A percentile compares a stretch with the other conserved stretches of the same genome.
phyloP scores from a whole-genome alignment of 2,113 vertebrate genomes.

The Myanophis thanlyinensis region DNA sequence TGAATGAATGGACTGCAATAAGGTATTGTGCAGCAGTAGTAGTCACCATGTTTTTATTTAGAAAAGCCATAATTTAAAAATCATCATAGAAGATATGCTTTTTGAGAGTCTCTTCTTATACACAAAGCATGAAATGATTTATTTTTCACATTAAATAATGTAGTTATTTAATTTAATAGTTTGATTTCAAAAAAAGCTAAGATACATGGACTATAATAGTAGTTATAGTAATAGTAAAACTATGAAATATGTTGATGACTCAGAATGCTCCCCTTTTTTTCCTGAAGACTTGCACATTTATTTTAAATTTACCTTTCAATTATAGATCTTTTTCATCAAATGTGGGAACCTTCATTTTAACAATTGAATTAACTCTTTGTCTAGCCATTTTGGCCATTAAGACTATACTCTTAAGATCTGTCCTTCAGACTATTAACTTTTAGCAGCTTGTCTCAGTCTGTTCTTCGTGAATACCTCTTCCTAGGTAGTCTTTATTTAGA shows the following conservation, averaged over 20 bases:
- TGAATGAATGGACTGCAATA: background rate
- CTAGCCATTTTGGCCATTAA: too few species aligned
- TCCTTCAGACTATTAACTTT: too few species aligned
- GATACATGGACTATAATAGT: background rate
- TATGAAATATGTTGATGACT: background rate
- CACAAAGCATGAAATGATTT: conserved; percentile 1
- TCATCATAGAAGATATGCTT: background rate
- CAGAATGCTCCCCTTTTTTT: background rate
- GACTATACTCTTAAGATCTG: too few species aligned
- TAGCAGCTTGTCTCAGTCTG: too few species aligned
- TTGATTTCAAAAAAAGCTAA: conserved; percentile 14
- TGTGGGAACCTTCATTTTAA: too few species aligned
- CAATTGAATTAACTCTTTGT: too few species aligned
- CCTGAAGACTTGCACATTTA: background rate
- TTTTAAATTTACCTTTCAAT: background rate
- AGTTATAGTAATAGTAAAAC: background rate
- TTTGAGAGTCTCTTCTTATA: conserved; percentile 26
- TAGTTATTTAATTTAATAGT: conserved; percentile 19
- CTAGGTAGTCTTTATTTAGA: too few species aligned
- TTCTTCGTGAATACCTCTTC: too few species aligned
- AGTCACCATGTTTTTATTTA: background rate
- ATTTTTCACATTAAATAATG: conserved; percentile 20
- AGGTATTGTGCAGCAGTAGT: background rate
- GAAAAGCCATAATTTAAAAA: conserved; percentile 26
- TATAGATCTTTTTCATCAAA: background rate